Conservation (phyloP, 2,113 vertebrate species). For the Theropithecus gelada region DNA sequence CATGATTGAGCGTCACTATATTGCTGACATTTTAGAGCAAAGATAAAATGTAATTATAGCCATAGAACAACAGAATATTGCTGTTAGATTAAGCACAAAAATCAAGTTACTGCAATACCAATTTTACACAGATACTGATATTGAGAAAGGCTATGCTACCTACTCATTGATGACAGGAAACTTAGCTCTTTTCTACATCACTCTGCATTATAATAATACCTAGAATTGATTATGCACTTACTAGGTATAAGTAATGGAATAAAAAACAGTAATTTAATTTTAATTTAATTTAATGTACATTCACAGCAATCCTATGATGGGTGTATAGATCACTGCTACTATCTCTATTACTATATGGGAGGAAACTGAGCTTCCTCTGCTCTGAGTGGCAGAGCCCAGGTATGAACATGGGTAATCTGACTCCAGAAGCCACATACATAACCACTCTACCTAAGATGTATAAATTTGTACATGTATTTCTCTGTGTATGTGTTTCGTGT, state of each 20-base stretch:
- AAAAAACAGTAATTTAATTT: too few relatives aligned
- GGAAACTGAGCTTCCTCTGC: background rate
- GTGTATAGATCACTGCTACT: background rate
- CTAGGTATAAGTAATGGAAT: background rate
- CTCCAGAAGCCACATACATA: background rate
- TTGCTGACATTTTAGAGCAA: background rate
- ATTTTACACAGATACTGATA: background rate
- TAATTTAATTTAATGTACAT: background rate
- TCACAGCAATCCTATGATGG: background rate
- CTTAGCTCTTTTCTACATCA: background rate
- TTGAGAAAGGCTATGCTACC: background rate
- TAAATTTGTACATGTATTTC: background rate
- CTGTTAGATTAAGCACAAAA: background rate
- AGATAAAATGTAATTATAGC: background rate
- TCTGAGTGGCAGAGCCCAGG: background rate
- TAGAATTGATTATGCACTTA: background rate
- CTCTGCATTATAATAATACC: background rate
- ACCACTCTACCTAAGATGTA: background rate
- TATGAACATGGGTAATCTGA: background rate
- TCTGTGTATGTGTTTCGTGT: background rate
- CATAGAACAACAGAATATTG: background rate
- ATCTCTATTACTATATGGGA: background rate
- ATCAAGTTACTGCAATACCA: background rate
- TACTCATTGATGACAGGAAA: background rate
- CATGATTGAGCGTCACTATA: background rate